phyloP scores from a whole-genome alignment of 2,888 invertebrate genomes.

The Lasioglossum vierecki region DNA sequence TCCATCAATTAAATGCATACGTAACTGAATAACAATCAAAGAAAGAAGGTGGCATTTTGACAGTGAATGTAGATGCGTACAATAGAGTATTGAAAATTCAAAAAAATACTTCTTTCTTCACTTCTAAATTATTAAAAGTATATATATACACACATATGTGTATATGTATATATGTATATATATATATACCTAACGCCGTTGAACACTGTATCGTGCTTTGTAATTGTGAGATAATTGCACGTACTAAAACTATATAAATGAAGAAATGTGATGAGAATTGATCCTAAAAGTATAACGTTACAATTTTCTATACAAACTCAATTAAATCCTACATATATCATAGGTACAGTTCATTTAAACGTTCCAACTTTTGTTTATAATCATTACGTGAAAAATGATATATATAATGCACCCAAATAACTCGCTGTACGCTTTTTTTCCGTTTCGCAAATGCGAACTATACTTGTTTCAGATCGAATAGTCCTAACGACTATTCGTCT shows the following conservation, averaged over 20 bases:
- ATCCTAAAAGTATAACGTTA: slow-evolving; percentile 37
- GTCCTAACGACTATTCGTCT: slow-evolving; percentile 24
- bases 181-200: slow-evolving; percentile 34
- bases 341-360: slow-evolving; percentile 18
- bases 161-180: background rate
- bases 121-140: slow-evolving; percentile 32
- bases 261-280: slow-evolving; percentile 32
- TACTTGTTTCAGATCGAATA: slow-evolving; percentile 19
- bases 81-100: slow-evolving; percentile 12
- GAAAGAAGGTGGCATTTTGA: slow-evolving; percentile 30
- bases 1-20: slow-evolving; percentile 48
- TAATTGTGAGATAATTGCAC: slow-evolving; percentile 38
- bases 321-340: background rate
- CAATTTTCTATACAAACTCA: slow-evolving; percentile 9
- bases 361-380: slow-evolving; percentile 10
- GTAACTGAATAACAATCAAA: slow-evolving; percentile 44
- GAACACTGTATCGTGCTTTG: slow-evolving; percentile 53
- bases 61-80: background rate
- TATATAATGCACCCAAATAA: slow-evolving; percentile 20
- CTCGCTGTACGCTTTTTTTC: slow-evolving; percentile 22
- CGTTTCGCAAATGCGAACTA: slow-evolving; percentile 30
- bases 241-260: slow-evolving; percentile 30
- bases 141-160: background rate
- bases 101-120: slow-evolving; percentile 36
- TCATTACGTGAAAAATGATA: slow-evolving; percentile 7